These are phyloP conservation scores for Nasonia giraulti DNA, from an alignment of 1,140 invertebrate species.

Conservation along the genomic window DNA sequence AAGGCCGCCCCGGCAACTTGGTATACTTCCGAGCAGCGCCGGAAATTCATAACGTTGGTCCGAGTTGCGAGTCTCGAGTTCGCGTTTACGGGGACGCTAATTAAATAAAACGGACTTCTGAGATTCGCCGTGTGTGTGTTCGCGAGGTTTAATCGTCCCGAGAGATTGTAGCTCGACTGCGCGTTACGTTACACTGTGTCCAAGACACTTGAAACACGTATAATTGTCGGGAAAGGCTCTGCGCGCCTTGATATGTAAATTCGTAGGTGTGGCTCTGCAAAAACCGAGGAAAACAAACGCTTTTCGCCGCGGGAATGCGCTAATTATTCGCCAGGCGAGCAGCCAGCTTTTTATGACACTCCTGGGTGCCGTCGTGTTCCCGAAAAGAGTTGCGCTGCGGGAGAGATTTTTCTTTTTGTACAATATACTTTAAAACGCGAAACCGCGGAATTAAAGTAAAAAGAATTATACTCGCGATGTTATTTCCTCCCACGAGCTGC, in stretches of 20 bases:
- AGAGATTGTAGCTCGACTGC: too few species aligned
- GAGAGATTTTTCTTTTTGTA: neutral
- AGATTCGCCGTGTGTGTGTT: too few species aligned
- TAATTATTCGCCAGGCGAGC: conserved; percentile 9
- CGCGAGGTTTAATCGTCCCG: too few species aligned
- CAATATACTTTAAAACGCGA: neutral
- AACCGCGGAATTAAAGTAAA: neutral
- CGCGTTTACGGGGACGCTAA: too few species aligned
- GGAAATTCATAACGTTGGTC: too few species aligned
- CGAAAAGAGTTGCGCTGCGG: neutral
- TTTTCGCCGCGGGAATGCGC: conserved; percentile 8
- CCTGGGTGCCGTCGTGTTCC: neutral
- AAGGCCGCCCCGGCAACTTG: too few species aligned
- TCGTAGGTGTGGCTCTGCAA: neutral
- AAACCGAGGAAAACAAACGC: conserved; percentile 1
- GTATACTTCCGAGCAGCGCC: too few species aligned
- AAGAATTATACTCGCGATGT: neutral
- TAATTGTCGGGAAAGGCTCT: too few species aligned
- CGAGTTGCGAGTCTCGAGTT: too few species aligned
- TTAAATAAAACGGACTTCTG: too few species aligned
- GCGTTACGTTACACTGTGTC: too few species aligned
- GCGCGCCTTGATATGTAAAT: conserved; percentile 7
- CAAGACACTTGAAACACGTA: too few species aligned
- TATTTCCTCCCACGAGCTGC: neutral
- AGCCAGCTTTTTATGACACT: conserved; percentile 3